Percentiles rank a stretch among this genome's conserved stretches.
Conservation (phyloP, 1,140 invertebrate species). For the Sinonovacula constricta region DNA sequence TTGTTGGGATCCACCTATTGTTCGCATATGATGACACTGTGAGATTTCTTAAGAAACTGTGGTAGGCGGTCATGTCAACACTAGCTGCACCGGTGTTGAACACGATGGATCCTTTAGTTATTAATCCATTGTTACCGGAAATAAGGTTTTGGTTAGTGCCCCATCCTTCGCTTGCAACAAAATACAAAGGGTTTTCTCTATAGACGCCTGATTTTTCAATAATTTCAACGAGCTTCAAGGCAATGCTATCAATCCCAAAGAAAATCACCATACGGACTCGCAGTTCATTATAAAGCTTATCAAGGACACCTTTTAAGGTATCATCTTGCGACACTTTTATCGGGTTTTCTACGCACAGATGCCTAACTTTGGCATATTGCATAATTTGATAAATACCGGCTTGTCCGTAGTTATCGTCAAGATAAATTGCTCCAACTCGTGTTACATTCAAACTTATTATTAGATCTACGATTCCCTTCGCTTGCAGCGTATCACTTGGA, state of each 20-base stretch:
- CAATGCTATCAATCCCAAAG: slow-evolving; percentile 55
- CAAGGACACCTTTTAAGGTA: slow-evolving; percentile 8
- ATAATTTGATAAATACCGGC: slow-evolving; percentile 50
- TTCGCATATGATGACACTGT: neutral
- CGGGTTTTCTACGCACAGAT: slow-evolving; percentile 81
- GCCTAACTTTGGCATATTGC: slow-evolving; percentile 30
- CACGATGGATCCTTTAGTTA: slow-evolving; percentile 51
- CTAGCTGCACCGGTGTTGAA: slow-evolving; percentile 43
- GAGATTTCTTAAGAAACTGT: slow-evolving; percentile 41
- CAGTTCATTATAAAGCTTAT: slow-evolving; percentile 31
- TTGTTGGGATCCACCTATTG: slow-evolving; percentile 58
- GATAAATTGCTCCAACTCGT: slow-evolving; percentile 58
- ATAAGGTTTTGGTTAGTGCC: slow-evolving; percentile 51
- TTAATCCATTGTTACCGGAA: slow-evolving; percentile 3
- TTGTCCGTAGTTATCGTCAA: slow-evolving; percentile 62
- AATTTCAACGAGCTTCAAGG: slow-evolving; percentile 52
- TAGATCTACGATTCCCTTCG: slow-evolving; percentile 55
- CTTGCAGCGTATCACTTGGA: slow-evolving; percentile 63
- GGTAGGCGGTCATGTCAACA: slow-evolving; percentile 13
- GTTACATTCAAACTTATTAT: slow-evolving; percentile 49
- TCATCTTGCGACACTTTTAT: slow-evolving; percentile 75
- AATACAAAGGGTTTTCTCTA: slow-evolving; percentile 36
- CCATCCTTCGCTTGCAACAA: slow-evolving; percentile 69
- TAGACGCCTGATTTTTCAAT: slow-evolving; percentile 1
- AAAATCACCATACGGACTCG: slow-evolving; percentile 56